phyloP scores from a whole-genome alignment of 2,888 invertebrate species.

The Sthenelais limicola region DNA sequence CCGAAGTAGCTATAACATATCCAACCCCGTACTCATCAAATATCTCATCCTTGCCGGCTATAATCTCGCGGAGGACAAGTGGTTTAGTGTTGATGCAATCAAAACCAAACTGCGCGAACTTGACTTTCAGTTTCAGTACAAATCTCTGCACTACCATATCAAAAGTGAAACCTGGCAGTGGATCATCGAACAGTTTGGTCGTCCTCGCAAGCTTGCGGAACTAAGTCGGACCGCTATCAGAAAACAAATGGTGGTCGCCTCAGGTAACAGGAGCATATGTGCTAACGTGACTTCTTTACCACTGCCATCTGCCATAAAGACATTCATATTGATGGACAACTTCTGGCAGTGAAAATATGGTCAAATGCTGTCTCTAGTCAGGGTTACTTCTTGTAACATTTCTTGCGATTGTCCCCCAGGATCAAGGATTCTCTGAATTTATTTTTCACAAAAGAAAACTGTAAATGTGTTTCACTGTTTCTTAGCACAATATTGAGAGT shows the following conservation, averaged over 20 bases:
- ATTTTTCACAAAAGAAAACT: too few species aligned
- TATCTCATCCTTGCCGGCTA: constrained; percentile 47
- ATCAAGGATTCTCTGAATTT: too few species aligned
- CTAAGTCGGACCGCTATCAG: constrained; percentile 33
- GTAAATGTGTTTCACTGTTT: too few species aligned
- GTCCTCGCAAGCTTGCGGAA: constrained; percentile 36
- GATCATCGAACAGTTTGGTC: constrained; percentile 37
- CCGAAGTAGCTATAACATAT: constrained; percentile 42
- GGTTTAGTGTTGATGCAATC: constrained; percentile 42
- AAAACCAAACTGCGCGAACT: constrained; percentile 41
- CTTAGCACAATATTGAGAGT: too few species aligned
- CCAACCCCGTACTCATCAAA: constrained; percentile 50
- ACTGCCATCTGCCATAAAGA: constrained; percentile 26
- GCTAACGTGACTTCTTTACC: constrained; percentile 33
- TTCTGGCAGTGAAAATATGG: too few species aligned
- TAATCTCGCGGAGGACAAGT: constrained; percentile 37
- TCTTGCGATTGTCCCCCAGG: too few species aligned
- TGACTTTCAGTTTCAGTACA: constrained; percentile 43
- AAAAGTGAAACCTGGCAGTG: constrained; percentile 46
- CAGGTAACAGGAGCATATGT: constrained; percentile 35
- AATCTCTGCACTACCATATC: constrained; percentile 39
- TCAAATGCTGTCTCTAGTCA: too few species aligned
- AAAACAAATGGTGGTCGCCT: constrained; percentile 9
- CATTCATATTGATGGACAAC: constrained; percentile 16
- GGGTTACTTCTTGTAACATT: too few species aligned